Evolutionary conservation across 2,888 invertebrate genomes (phyloP), one percentile per base, ranked within the genome.

Genomic region (Catocala nupta): DNA sequence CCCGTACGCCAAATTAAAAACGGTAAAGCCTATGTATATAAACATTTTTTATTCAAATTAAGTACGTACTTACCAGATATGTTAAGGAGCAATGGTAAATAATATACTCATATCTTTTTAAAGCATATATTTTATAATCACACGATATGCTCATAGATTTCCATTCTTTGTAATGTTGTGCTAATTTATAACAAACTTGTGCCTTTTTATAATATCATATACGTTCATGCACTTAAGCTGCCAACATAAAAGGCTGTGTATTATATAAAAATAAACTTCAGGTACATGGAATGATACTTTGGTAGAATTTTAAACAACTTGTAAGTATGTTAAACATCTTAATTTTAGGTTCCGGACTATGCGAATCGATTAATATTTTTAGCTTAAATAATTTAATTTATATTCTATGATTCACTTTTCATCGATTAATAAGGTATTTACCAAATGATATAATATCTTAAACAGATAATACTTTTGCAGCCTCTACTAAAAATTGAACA

Each of bases 261-360:
- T 64, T 63, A 60, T 55, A 36, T 55, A 39, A 63, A 63, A 76
- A 63, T 59, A 63, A 71, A 63, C 63, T 71, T 87, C 87, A 87
- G 87, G 87, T 87, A 87, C 87, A 73, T 65, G 13, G 49, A 79
- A 81, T 78, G 85, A 87, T 84, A 85, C 87, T 87, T 87, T 87
- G 87, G 87, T 84, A 70, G 62, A 71, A 74, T 81, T 82, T 73
- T 58, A 71, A 71, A 65, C 54, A 71, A 67, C 47, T 10, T 43
- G 64, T 66, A 34, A 70, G 58, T 78, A 56, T 48, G 54, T 68
- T 70, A 64, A 36, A 68, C 61, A 65, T 50, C 48, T 62, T 74
- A 70, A 67, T 70, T 69, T 59, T 63, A 65, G 56, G 61, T 60
- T 63, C 34, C 33, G 67, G 55, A 43, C 11, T 60, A 55, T 53